These are phyloP conservation scores for Neomonachus schauinslandi DNA, from an alignment of 2,113 vertebrate species.

Conservation along the genomic window DNA sequence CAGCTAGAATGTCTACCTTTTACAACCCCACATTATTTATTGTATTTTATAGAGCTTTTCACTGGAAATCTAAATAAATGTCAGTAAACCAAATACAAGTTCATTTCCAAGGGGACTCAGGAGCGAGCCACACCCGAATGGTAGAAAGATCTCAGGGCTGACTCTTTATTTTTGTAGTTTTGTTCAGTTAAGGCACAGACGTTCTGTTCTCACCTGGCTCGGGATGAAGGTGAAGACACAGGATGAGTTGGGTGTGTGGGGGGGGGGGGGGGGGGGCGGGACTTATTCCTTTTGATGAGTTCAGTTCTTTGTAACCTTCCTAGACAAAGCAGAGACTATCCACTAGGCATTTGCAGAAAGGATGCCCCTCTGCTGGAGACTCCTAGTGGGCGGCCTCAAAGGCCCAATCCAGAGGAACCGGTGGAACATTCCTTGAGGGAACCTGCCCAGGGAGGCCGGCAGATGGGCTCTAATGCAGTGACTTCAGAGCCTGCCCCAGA, in stretches of 20 bases:
- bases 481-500: not conserved
- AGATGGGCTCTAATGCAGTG: rapidly evolving
- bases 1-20: slow-evolving; percentile 76
- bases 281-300: rapidly evolving
- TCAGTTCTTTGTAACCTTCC: not conserved
- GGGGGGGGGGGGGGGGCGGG: not conserved
- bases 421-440: not conserved
- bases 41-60: slow-evolving; percentile 86
- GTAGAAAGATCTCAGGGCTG: slow-evolving; percentile 84
- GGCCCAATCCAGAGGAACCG: rapidly evolving
- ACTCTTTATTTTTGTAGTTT: slow-evolving; percentile 80
- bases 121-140: slow-evolving; percentile 72
- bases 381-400: not conserved
- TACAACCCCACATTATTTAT: slow-evolving; percentile 73
- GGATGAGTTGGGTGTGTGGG: not conserved
- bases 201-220: slow-evolving; percentile 52
- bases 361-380: not conserved
- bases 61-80: slow-evolving; percentile 80
- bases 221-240: not conserved
- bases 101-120: slow-evolving; percentile 77
- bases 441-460: not conserved
- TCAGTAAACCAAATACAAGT: slow-evolving; percentile 80
- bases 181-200: slow-evolving; percentile 55
- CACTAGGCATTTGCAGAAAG: not conserved
- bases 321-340: not conserved